phyloP scores from a whole-genome alignment of 2,797 vertebrate species.

The Crenuchus spilurus region DNA sequence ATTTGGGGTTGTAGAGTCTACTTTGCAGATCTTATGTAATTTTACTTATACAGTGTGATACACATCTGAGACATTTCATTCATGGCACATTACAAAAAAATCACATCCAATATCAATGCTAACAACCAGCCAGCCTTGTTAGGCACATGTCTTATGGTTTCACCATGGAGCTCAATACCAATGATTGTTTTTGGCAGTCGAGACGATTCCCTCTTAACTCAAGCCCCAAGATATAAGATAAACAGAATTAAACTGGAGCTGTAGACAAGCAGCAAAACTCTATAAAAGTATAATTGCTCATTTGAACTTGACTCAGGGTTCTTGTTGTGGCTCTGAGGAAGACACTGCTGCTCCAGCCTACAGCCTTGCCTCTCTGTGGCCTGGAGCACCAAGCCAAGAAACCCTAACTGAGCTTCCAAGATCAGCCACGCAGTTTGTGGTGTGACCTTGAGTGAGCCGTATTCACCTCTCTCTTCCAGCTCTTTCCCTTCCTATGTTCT shows the following conservation, averaged over 20 bases:
- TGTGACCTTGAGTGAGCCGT: constrained; percentile 68
- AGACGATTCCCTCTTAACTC: constrained; percentile 53
- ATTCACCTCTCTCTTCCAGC: constrained; percentile 51
- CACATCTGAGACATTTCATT: constrained; percentile 22
- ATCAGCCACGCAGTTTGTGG: constrained; percentile 64
- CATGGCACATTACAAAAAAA: constrained; percentile 19
- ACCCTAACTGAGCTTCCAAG: constrained; percentile 62
- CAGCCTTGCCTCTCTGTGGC: constrained; percentile 58
- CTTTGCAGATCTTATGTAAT: constrained; percentile 2
- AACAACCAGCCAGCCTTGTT: constrained; percentile 9
- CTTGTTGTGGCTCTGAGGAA: constrained; percentile 58
- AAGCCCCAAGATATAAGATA: constrained; percentile 65
- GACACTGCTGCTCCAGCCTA: constrained; percentile 60
- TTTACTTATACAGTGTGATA: not conserved
- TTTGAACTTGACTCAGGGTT: constrained; percentile 67
- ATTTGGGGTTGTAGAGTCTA: too few relatives aligned
- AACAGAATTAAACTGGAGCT: constrained; percentile 65
- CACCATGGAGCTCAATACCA: constrained; percentile 41
- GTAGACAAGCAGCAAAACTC: constrained; percentile 58
- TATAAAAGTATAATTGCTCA: constrained; percentile 62
- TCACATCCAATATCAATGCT: constrained; percentile 17
- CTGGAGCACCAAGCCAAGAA: constrained; percentile 64
- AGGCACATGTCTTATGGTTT: constrained; percentile 28
- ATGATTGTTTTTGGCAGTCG: constrained; percentile 57
- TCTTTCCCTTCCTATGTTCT: constrained; percentile 38